Evolutionary conservation across 2,113 vertebrate genomes (phyloP).

Genomic region (Tragelaphus scriptus): DNA sequence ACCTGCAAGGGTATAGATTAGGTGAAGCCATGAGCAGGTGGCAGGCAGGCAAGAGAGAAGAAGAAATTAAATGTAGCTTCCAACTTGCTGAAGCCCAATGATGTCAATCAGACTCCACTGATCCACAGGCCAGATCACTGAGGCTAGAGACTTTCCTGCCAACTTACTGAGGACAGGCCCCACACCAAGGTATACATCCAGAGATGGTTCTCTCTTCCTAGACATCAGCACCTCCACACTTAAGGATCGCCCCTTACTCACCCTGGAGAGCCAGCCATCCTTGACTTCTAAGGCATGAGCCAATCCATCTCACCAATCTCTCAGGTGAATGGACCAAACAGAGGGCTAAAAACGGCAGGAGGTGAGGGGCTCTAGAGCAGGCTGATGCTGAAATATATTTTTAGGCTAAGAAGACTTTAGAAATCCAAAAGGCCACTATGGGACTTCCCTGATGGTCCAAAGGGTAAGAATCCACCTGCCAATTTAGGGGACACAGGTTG

Average conservation of each 20-base stretch:
- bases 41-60: not conserved
- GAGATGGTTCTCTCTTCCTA: not conserved
- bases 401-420: not conserved
- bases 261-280: not conserved
- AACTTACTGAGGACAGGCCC: not conserved
- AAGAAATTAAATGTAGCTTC: not conserved
- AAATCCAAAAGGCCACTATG: not conserved
- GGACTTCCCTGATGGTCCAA: not conserved
- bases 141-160: not conserved
- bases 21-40: not conserved
- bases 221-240: not conserved
- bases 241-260: not conserved
- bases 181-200: not conserved
- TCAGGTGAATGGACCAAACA: not conserved
- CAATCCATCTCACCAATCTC: not conserved
- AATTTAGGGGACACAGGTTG: not conserved
- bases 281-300: not conserved
- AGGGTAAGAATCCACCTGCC: not conserved
- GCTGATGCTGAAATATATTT: not conserved
- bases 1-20: not conserved
- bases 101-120: not conserved
- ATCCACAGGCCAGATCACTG: not conserved
- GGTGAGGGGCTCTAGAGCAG: not conserved
- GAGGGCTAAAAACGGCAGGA: not conserved
- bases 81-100: not conserved